Base-by-base conservation (phyloP, 1,140 invertebrate species). In the Drosophila seguyi region DNA sequence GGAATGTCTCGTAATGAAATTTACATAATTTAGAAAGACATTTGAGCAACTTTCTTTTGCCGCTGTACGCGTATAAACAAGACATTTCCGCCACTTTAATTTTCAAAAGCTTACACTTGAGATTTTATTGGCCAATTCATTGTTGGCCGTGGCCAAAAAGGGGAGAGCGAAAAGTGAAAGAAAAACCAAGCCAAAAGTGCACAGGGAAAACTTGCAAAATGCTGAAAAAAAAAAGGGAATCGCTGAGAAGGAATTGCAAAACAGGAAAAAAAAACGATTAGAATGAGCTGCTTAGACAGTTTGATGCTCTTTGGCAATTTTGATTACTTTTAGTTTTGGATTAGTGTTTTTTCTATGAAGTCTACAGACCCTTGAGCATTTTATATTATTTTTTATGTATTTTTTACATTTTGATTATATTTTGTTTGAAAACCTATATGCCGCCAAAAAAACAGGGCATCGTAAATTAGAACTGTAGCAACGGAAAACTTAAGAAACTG, bases 81-180 rank as follows among this genome's bases (percentile, higher is more conserved):
- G 85, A 90, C 85, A 88, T 88, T 88, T 88, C 85, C 85, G 85
- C 85, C 85, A 90, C 85, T 88, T 88, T 88, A 88, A 88, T 88
- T 88, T 88, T 90, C 77, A 88, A 90, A 90, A 90, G 85, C 85
- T 90, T 90, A 90, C 78, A 90, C 85, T 90, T 90, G 86, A 90
- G 85, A 90, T 90, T 90, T 90, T 90, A 90, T 90, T 90, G 85
- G 86, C 86, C 85, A 90, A 90, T 90, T 90, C 86, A 90, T 90
- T 90, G 85, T 90, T 85, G 81, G 81, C 69, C 69, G 52, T 83
- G 82, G 58, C 48, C n/a, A 57, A 65, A 45, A 44, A 41, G 44
- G 18, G 11, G 29, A 4, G 5, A 25, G 47, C 0, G 25, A 50
- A 62, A 38, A 44, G 34, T 38, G 45, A 11, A 47, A 47, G 22